Evolutionary conservation across 2,888 invertebrate species (phyloP).

Genomic region (Polyommatus icarus): DNA sequence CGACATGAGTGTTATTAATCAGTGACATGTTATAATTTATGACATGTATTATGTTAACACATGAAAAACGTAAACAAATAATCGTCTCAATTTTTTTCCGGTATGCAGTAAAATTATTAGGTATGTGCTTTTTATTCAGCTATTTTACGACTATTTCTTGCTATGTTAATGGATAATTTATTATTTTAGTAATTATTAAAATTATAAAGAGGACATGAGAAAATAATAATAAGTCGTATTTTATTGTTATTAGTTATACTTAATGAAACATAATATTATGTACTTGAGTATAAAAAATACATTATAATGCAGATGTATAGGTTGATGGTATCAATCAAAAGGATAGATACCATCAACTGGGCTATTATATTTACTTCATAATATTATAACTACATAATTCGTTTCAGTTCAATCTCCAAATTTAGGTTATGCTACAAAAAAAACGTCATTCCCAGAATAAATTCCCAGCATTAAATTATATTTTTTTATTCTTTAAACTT

Average conservation of each 20-base stretch:
- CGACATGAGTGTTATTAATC: neutral
- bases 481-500: neutral
- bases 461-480: no score
- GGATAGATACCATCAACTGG: no score
- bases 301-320: no score
- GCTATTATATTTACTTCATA: no score
- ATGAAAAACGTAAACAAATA: neutral
- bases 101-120: neutral
- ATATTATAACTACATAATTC: no score
- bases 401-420: neutral
- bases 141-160: neutral
- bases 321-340: no score
- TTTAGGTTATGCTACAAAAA: neutral
- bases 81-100: neutral
- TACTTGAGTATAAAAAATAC: no score
- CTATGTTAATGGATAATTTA: no score
- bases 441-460: neutral
- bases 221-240: no score
- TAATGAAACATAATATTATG: no score
- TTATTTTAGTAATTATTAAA: neutral
- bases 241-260: no score
- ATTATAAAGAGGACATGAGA: neutral
- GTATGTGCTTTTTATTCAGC: neutral
- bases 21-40: conserved; percentile 7
- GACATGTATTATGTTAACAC: neutral